phyloP scores from a whole-genome alignment of 2,113 vertebrate genomes.

The Myotis brandtii region DNA sequence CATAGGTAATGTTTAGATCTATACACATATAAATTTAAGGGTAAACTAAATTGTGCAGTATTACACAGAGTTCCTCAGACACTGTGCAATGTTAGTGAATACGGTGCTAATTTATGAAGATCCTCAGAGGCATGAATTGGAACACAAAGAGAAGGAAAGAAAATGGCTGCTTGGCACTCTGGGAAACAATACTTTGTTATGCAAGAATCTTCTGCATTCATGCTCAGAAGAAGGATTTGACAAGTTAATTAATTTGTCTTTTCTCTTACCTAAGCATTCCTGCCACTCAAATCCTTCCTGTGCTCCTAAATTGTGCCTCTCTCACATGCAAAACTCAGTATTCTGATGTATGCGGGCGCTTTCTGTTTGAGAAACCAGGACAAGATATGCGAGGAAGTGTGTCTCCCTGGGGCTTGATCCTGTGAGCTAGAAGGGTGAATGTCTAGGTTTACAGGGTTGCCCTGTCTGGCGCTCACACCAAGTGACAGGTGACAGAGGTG shows the following conservation, averaged over 20 bases:
- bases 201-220: conserved; percentile 67
- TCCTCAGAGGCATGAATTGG: conserved; percentile 41
- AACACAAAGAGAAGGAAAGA: conserved; percentile 29
- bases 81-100: neutral
- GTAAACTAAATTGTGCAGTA: neutral
- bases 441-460: neutral
- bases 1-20: neutral
- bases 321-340: neutral
- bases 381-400: neutral
- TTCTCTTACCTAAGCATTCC: conserved; percentile 72
- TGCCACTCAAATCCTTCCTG: conserved; percentile 68
- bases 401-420: neutral
- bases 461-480: neutral
- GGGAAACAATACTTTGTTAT: conserved; percentile 65
- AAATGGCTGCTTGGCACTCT: neutral
- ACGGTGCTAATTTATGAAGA: conserved; percentile 5
- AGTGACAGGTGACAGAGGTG: neutral
- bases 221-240: conserved; percentile 62
- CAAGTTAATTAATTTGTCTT: conserved; percentile 79
- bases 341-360: neutral
- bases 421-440: neutral
- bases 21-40: neutral
- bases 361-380: conserved; percentile 54
- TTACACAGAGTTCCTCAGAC: neutral
- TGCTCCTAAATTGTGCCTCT: conserved; percentile 6